These are phyloP conservation scores for Bubo bubo DNA, from an alignment of 2,113 vertebrate genomes.

Conservation along the genomic window DNA sequence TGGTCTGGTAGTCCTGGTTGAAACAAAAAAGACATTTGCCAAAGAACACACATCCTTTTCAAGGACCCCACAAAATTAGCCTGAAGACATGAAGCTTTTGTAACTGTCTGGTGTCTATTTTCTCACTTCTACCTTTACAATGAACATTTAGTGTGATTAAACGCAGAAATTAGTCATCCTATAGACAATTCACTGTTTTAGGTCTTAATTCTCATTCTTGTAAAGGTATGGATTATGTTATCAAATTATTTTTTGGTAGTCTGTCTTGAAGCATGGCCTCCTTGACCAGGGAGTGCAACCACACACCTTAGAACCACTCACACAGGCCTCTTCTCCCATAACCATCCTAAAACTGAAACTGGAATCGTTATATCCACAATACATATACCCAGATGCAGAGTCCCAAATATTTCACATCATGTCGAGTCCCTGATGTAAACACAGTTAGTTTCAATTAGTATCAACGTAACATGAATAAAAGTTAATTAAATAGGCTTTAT, in stretches of 20 bases:
- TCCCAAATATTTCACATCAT: neutral
- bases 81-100: neutral
- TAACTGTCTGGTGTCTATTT: rapidly evolving
- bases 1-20: constrained; percentile 90
- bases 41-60: rapidly evolving
- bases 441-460: neutral
- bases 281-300: neutral
- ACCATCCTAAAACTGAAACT: neutral
- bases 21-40: neutral
- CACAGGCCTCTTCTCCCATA: neutral
- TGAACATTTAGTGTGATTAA: rapidly evolving
- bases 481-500: neutral
- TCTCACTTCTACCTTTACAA: neutral
- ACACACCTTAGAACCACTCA: neutral
- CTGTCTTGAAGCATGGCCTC: neutral
- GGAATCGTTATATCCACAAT: neutral
- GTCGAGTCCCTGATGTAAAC: neutral
- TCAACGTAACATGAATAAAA: neutral
- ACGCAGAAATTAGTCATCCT: neutral
- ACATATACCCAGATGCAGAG: neutral
- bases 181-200: neutral
- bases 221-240: neutral
- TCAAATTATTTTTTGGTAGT: neutral
- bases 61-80: neutral
- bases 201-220: neutral